Evolutionary conservation across 1,140 invertebrate species (phyloP).

Genomic region (Pectinophora gossypiella): DNA sequence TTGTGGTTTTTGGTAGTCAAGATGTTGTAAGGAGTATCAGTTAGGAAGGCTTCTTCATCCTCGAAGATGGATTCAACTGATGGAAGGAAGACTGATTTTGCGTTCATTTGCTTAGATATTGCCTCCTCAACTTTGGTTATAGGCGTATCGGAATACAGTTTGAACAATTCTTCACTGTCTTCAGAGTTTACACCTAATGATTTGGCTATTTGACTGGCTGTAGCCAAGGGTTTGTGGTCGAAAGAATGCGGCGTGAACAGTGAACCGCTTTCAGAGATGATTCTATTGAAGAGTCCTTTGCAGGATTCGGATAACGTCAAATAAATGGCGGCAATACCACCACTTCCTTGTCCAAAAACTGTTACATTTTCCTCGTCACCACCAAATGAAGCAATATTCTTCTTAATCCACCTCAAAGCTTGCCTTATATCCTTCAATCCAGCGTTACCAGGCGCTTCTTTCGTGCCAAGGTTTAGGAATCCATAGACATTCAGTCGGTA

Average conservation of each 20-base stretch:
- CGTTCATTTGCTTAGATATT: slow-evolving; percentile 57
- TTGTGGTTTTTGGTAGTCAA: slow-evolving; percentile 32
- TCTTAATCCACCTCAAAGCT: slow-evolving; percentile 79
- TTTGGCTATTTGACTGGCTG: slow-evolving; percentile 55
- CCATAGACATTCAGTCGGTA: slow-evolving; percentile 78
- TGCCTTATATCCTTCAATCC: slow-evolving; percentile 76
- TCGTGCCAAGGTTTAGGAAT: slow-evolving; percentile 79
- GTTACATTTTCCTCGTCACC: slow-evolving; percentile 81
- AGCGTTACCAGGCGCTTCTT: slow-evolving; percentile 65
- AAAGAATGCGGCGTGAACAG: slow-evolving; percentile 51
- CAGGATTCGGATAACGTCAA: slow-evolving; percentile 78
- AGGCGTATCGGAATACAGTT: slow-evolving; percentile 39
- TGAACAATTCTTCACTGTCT: slow-evolving; percentile 41
- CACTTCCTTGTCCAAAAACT: slow-evolving; percentile 79
- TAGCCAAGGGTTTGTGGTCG: slow-evolving; percentile 42
- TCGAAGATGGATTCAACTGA: slow-evolving; percentile 65
- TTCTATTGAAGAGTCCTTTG: slow-evolving; percentile 76
- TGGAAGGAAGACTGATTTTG: slow-evolving; percentile 64
- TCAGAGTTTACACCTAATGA: slow-evolving; percentile 41
- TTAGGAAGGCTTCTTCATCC: slow-evolving; percentile 67
- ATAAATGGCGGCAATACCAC: slow-evolving; percentile 74
- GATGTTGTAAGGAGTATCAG: slow-evolving; percentile 67
- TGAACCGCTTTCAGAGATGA: slow-evolving; percentile 56
- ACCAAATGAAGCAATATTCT: slow-evolving; percentile 79
- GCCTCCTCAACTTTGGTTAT: slow-evolving; percentile 50